These are phyloP conservation scores for Drosophila peninsularis DNA, from an alignment of 2,888 invertebrate genomes.

Conservation along the genomic window DNA sequence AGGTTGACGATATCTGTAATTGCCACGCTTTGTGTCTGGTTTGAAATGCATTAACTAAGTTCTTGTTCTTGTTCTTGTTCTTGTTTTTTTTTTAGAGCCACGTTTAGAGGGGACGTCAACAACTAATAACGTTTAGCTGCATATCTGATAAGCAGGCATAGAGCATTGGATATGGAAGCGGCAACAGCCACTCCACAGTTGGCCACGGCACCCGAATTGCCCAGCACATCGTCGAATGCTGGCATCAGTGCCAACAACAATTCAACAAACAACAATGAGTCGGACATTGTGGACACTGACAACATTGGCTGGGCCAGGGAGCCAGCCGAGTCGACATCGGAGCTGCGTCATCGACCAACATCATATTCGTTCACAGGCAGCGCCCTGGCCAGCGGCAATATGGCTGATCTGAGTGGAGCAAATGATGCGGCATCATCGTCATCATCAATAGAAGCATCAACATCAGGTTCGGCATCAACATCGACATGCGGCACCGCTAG, in stretches of 20 bases:
- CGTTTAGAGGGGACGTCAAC: slow-evolving; percentile 2
- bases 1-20: slow-evolving; percentile 10
- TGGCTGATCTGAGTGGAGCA: slow-evolving; percentile 58
- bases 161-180: slow-evolving; percentile 52
- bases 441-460: background rate
- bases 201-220: slow-evolving; percentile 51
- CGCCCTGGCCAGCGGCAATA: slow-evolving; percentile 64
- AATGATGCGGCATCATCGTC: slow-evolving; percentile 11
- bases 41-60: background rate
- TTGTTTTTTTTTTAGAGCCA: slow-evolving; percentile 9
- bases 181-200: slow-evolving; percentile 50
- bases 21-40: background rate
- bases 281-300: slow-evolving; percentile 33
- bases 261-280: background rate
- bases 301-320: slow-evolving; percentile 50
- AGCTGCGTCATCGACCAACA: slow-evolving; percentile 56
- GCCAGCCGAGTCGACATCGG: slow-evolving; percentile 36
- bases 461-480: background rate
- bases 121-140: background rate
- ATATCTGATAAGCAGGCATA: background rate
- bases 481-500: background rate
- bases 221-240: slow-evolving; percentile 43
- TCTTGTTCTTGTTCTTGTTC: background rate
- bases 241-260: background rate
- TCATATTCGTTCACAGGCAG: slow-evolving; percentile 79